Conservation (phyloP, 64 coral and sea anemone species). For the Orbicella faveolata region DNA sequence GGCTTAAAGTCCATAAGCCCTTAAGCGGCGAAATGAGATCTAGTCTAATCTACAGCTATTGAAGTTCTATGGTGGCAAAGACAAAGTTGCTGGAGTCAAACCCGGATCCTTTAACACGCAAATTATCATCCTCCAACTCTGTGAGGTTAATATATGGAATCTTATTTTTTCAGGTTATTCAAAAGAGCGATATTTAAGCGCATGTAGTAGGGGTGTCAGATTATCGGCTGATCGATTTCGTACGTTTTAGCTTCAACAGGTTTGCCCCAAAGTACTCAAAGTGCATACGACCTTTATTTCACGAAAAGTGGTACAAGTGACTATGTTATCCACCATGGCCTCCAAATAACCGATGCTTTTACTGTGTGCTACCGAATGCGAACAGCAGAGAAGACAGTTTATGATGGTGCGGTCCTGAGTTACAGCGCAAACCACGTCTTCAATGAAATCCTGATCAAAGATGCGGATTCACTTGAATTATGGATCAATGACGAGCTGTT, state of each 20-base stretch:
- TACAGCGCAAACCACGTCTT: not conserved
- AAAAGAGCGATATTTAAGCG: no score
- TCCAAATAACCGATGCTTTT: not conserved
- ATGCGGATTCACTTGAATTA: not conserved
- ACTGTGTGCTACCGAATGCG: slow-evolving; percentile 50
- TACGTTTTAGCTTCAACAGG: not conserved
- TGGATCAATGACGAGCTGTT: not conserved
- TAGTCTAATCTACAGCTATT: no score
- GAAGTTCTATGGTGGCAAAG: no score
- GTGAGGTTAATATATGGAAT: no score
- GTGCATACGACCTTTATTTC: slow-evolving; percentile 23
- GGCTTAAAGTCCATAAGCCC: no score
- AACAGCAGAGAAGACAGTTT: not conserved
- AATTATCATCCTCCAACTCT: no score
- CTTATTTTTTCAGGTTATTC: no score
- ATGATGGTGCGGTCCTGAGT: not conserved
- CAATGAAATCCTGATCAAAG: slow-evolving; percentile 36
- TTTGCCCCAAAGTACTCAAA: not conserved
- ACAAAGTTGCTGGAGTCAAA: no score
- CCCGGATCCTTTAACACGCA: no score
- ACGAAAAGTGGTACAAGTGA: slow-evolving; percentile 23
- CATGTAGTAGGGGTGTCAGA: no score
- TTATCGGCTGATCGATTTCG: not conserved
- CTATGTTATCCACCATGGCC: slow-evolving; percentile 36
- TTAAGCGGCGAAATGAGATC: no score